Conservation (phyloP, 1,140 invertebrate species). For the Ephestia elutella region DNA sequence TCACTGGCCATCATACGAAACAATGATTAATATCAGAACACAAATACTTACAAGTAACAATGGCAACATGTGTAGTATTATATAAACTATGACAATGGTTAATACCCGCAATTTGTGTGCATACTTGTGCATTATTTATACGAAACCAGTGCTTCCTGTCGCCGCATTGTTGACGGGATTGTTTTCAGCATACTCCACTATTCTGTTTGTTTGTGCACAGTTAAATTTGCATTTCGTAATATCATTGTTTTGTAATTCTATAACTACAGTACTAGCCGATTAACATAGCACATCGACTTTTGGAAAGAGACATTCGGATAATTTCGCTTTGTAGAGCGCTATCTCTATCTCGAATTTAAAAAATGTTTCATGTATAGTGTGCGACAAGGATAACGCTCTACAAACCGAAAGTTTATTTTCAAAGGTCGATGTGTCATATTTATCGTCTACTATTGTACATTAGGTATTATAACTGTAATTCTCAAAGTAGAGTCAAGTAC, state of each 20-base stretch:
- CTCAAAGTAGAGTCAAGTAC: neutral
- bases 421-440: too few relatives aligned
- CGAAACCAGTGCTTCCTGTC: neutral
- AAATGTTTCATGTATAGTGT: too few relatives aligned
- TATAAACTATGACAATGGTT: neutral
- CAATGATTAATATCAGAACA: neutral
- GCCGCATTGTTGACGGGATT: neutral
- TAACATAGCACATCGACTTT: too few relatives aligned
- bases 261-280: too few relatives aligned
- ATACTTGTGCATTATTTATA: neutral
- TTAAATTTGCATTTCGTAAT: neutral
- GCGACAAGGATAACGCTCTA: too few relatives aligned
- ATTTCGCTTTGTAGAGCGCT: too few relatives aligned
- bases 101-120: neutral
- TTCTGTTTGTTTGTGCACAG: neutral
- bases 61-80: too few relatives aligned
- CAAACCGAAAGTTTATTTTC: too few relatives aligned
- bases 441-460: too few relatives aligned
- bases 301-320: too few relatives aligned
- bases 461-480: neutral
- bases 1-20: neutral
- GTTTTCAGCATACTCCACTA: neutral
- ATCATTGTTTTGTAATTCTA: neutral
- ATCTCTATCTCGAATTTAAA: too few relatives aligned
- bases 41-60: neutral